Evolutionary conservation across 2,888 invertebrate species (phyloP).

Genomic region (Villa cingulata): DNA sequence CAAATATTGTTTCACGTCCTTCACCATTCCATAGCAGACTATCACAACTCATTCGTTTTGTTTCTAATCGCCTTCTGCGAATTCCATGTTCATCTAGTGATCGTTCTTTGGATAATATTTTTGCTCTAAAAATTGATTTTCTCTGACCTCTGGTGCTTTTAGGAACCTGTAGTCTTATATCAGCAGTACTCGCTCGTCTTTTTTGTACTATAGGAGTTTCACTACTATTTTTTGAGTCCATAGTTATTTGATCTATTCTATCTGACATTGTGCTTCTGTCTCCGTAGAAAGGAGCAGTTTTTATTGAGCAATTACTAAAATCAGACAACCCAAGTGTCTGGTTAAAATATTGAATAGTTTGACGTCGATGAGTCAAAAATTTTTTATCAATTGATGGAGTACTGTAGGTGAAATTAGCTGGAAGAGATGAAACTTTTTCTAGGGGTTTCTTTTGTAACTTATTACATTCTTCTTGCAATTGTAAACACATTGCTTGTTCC

Average conservation of each 20-base stretch:
- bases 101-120: conserved; percentile 30
- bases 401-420: conserved; percentile 73
- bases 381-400: conserved; percentile 44
- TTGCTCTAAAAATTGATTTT: conserved; percentile 29
- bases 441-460: conserved; percentile 42
- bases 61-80: conserved; percentile 41
- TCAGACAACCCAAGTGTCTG: conserved; percentile 28
- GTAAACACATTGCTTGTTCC: conserved; percentile 55
- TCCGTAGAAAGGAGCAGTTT: conserved; percentile 31
- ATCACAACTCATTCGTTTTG: conserved; percentile 37
- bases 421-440: conserved; percentile 60
- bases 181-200: conserved; percentile 2
- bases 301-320: conserved; percentile 31
- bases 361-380: conserved; percentile 27
- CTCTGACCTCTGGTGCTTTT: conserved; percentile 10
- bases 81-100: conserved; percentile 33
- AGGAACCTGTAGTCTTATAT: conserved; percentile 4
- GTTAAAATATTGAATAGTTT: conserved; percentile 34
- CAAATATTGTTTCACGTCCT: conserved; percentile 33
- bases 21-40: conserved; percentile 32
- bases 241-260: conserved; percentile 24
- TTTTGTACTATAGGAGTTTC: conserved; percentile 5
- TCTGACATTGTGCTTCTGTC: conserved; percentile 46
- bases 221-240: conserved; percentile 40
- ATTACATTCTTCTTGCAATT: conserved; percentile 46